These are phyloP conservation scores for Mergus octosetaceus DNA, from an alignment of 2,797 vertebrate species.

Conservation along the genomic window DNA sequence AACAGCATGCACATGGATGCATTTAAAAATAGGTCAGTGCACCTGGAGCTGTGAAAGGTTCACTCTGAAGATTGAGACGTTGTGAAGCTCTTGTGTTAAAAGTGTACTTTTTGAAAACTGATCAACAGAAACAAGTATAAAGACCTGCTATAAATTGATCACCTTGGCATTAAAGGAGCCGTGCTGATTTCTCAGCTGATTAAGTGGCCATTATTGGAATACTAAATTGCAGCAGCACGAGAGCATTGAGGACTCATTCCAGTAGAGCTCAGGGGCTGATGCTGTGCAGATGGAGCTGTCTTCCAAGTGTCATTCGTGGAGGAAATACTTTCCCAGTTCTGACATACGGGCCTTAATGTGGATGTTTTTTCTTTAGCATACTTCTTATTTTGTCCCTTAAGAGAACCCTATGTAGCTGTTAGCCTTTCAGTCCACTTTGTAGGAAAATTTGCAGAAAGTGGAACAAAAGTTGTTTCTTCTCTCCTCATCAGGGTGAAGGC, in stretches of 20 bases:
- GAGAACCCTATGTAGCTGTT: background rate
- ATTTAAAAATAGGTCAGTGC: slow-evolving; percentile 1
- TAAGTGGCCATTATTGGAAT: background rate
- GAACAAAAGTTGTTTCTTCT: background rate
- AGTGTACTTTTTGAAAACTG: background rate
- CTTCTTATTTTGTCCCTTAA: background rate
- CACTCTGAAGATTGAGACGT: background rate
- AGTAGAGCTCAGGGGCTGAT: background rate
- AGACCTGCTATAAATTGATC: background rate
- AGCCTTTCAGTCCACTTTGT: background rate
- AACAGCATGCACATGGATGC: background rate
- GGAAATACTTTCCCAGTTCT: background rate
- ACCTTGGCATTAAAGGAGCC: fast-evolving
- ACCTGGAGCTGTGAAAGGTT: slow-evolving; percentile 21
- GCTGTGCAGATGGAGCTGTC: background rate
- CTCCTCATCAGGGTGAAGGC: slow-evolving; percentile 88
- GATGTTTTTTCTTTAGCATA: background rate
- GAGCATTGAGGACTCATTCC: background rate
- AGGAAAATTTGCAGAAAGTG: background rate
- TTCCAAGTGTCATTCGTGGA: background rate
- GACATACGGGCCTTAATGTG: background rate
- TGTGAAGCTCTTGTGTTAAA: background rate
- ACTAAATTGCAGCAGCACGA: background rate
- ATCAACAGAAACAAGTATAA: background rate
- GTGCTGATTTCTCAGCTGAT: background rate